Conservation (phyloP, 2,113 vertebrate species). For the Chamaetylas fuelleborni region DNA sequence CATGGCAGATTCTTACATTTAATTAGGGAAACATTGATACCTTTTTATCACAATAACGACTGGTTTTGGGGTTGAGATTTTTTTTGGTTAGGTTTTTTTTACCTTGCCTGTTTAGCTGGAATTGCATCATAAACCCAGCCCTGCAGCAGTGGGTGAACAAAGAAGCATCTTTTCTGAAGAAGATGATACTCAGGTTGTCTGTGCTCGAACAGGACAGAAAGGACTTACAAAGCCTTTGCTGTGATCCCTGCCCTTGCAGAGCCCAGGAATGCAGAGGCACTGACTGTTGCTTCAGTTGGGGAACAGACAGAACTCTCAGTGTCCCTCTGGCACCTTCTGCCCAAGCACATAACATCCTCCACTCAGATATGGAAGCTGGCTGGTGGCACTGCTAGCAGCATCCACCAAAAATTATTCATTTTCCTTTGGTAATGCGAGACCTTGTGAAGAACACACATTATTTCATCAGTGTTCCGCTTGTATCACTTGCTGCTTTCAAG, state of each 20-base stretch:
- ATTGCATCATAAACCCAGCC: background rate
- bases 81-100: background rate
- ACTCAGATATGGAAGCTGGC: background rate
- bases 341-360: background rate
- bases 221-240: background rate
- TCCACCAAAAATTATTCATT: background rate
- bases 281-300: background rate
- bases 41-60: background rate
- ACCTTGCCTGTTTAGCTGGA: background rate
- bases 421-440: background rate
- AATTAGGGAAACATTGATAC: background rate
- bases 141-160: background rate
- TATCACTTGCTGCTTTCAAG: background rate
- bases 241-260: background rate
- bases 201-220: background rate
- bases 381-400: background rate
- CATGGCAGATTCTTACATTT: background rate
- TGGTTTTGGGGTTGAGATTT: fast-evolving
- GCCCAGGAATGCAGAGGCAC: background rate
- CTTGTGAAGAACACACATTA: background rate
- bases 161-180: background rate
- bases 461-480: background rate
- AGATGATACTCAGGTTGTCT: background rate
- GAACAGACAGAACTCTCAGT: background rate
- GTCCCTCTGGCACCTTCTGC: background rate